phyloP scores from a whole-genome alignment of 1,140 invertebrate genomes.

The Apis cerana region DNA sequence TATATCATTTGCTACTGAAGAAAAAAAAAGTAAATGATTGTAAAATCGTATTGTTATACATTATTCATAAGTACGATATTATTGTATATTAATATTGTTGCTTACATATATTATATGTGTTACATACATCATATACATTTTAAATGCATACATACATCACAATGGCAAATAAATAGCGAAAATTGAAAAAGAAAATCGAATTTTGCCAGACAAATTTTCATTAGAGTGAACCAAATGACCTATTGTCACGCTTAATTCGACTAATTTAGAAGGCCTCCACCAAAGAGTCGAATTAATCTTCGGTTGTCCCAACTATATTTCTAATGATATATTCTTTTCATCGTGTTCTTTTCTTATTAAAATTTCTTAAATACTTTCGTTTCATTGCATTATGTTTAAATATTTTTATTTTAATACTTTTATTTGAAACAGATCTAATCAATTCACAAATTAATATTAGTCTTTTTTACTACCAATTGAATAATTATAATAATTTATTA shows the following conservation, averaged over 20 bases:
- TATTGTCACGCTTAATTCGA: slow-evolving; percentile 9
- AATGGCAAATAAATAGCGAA: neutral
- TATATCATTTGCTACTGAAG: slow-evolving; percentile 30
- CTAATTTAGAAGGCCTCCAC: slow-evolving; percentile 13
- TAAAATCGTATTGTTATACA: slow-evolving; percentile 20
- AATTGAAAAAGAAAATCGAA: no score
- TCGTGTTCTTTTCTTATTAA: neutral
- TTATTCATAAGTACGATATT: slow-evolving; percentile 19
- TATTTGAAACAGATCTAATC: neutral
- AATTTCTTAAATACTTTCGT: no score
- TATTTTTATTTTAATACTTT: neutral
- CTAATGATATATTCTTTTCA: neutral
- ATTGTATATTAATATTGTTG: slow-evolving; percentile 21
- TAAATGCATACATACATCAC: neutral
- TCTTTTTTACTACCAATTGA: neutral
- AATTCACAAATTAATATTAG: neutral
- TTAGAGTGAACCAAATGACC: slow-evolving; percentile 21
- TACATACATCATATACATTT: no score
- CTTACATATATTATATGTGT: neutral
- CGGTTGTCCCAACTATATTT: slow-evolving; percentile 2
- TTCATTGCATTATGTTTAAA: no score
- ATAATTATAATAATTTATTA: neutral
- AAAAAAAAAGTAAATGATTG: slow-evolving; percentile 1
- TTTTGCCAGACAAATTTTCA: slow-evolving; percentile 25
- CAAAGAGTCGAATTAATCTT: slow-evolving; percentile 1